Base-by-base conservation (phyloP, 1,140 invertebrate genomes). In the Heliconius himera region DNA sequence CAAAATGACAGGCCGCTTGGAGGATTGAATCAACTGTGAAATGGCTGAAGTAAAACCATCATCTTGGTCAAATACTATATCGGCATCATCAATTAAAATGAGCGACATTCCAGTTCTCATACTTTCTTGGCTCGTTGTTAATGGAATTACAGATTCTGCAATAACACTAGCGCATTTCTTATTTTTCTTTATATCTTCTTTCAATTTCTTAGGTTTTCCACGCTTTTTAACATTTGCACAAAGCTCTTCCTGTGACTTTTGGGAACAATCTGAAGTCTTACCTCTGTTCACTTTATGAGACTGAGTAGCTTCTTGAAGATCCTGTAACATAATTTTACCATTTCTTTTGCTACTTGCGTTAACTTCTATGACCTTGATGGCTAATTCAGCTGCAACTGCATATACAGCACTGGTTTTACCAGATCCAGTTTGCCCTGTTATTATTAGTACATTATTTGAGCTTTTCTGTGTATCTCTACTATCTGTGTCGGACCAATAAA, bases 361-460 rank as follows among this genome's bases (percentile, higher is more conserved):
- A n/a, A 99, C 96, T 95, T 99, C 98, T 87, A 99, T 96, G 11
- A 99, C 97, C 88, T 98, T 98, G 56, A 95, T 97, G 95, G 97
- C 97, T 77, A 99, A 95, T 93, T 99, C 98, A 86, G 97, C 96
- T 54, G 98, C 98, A 72, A 99, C 85, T 5, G 98, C 97, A 95
- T 98, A 99, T 0, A 99, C 97, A 72, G 97, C 95, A 38, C 97
- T 96, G 41, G 98, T 99, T 96, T 99, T 99, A 0, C 98, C 98
- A 89, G 96, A 96, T 13, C 98, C 98, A 81, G 96, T 95, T 6
- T 98, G 97, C 18, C 99, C 98, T 73, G 95, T 90, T 6, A 99
- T 87, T 29, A 99, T 95, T 38, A 98, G 96, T 60, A 97, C 96
- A 90, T 98, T 98, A 91, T 93, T 90, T 41, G 78, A 81, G 46